These are phyloP conservation scores for Lepidurus apus DNA, from an alignment of 1,140 invertebrate species.

Conservation along the genomic window DNA sequence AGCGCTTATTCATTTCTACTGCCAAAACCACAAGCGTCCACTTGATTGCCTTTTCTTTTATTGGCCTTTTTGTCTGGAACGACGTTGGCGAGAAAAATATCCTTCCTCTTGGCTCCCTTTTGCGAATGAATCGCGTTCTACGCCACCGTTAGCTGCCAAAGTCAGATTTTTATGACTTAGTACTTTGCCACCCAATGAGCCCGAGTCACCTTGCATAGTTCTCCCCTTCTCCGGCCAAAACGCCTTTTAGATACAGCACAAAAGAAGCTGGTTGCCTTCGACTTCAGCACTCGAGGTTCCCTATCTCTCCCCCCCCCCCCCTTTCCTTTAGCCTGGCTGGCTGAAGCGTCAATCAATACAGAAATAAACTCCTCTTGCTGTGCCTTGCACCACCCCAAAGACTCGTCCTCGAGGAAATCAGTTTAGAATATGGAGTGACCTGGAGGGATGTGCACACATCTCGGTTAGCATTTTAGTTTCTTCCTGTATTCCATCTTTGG, in stretches of 20 bases:
- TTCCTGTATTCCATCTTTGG: neutral
- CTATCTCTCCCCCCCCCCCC: neutral
- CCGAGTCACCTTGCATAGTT: neutral
- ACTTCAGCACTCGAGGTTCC: neutral
- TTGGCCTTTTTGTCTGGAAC: neutral
- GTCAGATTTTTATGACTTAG: conserved; percentile 2
- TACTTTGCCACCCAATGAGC: neutral
- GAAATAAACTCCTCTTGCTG: conserved; percentile 6
- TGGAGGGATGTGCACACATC: neutral
- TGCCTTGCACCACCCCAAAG: neutral
- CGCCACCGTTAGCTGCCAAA: neutral
- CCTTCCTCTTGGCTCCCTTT: neutral
- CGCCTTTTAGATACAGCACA: neutral
- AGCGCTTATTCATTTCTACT: neutral
- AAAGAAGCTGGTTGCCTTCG: neutral
- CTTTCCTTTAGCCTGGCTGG: neutral
- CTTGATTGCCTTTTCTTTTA: neutral
- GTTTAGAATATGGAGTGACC: neutral
- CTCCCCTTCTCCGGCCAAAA: neutral
- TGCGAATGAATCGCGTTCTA: neutral
- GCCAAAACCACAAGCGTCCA: conserved; percentile 5
- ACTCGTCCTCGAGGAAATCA: neutral
- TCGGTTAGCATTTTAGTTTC: neutral
- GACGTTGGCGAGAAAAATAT: neutral
- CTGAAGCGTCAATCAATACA: conserved; percentile 22